A percentile compares a stretch with the other conserved stretches of the same genome.
Evolutionary conservation across 92 coral and sea anemone genomes (phyloP).

Genomic region (Micromussa lordhowensis): DNA sequence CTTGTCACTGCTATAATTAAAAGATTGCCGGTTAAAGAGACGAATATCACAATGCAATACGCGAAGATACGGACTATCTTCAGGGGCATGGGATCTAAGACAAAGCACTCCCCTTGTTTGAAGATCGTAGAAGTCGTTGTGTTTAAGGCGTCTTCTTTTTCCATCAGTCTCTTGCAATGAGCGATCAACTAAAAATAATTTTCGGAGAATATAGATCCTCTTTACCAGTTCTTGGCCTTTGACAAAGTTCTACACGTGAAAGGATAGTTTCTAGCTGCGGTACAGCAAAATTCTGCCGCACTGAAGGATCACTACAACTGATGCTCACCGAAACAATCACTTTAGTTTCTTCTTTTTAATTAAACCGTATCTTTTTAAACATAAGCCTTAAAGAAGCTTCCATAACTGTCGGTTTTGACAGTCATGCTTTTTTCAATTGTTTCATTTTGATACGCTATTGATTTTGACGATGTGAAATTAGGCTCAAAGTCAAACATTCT

Average conservation of each 20-base stretch:
- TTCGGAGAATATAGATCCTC: background rate
- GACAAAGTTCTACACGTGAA: background rate
- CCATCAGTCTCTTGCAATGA: background rate
- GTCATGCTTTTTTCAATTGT: background rate
- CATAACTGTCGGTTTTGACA: background rate
- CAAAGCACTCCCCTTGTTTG: slow-evolving; percentile 40
- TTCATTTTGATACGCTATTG: background rate
- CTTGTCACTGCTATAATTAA: slow-evolving; percentile 52
- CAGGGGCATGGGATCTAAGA: slow-evolving; percentile 17
- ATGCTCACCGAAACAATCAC: background rate
- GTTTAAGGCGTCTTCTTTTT: background rate
- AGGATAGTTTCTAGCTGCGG: no score
- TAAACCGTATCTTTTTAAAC: background rate
- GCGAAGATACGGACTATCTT: slow-evolving; percentile 47
- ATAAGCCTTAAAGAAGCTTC: background rate
- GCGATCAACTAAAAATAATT: background rate
- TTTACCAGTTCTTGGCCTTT: background rate
- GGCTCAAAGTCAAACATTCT: no score
- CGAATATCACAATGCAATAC: slow-evolving; percentile 49
- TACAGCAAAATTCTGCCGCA: background rate
- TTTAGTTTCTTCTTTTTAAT: background rate
- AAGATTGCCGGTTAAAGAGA: slow-evolving; percentile 67
- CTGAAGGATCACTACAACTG: background rate
- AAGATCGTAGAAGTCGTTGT: background rate
- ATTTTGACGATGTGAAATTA: background rate